These are phyloP conservation scores for Drepana arcuata DNA, from an alignment of 1,140 invertebrate species.

Conservation along the genomic window DNA sequence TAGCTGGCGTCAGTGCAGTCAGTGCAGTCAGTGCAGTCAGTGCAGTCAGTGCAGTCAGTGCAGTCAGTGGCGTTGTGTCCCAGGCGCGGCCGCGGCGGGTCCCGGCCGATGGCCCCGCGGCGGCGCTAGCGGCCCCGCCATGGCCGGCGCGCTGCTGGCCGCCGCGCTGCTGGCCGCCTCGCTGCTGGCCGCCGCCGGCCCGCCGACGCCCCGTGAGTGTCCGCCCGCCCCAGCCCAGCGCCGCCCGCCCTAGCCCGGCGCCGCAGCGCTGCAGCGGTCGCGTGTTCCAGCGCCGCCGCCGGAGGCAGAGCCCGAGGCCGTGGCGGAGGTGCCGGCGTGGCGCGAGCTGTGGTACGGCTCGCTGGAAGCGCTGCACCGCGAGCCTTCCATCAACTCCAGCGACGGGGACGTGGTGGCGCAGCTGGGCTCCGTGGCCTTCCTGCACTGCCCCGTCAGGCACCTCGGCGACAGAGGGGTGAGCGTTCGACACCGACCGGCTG, in stretches of 20 bases:
- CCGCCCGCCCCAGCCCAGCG: neutral
- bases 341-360: slow-evolving; percentile 76
- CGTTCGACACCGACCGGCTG: neutral
- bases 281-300: slow-evolving; percentile 6
- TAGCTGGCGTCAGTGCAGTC: no score
- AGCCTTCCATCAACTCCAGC: slow-evolving; percentile 71
- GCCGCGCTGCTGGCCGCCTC: no score
- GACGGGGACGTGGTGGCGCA: slow-evolving; percentile 82
- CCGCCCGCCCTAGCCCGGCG: neutral
- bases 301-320: slow-evolving; percentile 27
- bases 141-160: slow-evolving; percentile 23
- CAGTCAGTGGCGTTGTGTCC: neutral
- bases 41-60: no score
- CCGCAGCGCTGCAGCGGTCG: slow-evolving; percentile 6
- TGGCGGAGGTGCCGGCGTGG: slow-evolving; percentile 66
- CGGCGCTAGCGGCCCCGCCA: slow-evolving; percentile 19
- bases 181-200: slow-evolving; percentile 17
- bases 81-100: slow-evolving; percentile 5
- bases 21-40: no score
- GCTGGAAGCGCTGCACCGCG: slow-evolving; percentile 73
- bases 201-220: neutral
- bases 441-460: slow-evolving; percentile 78
- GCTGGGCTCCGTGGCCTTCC: slow-evolving; percentile 85
- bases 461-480: slow-evolving; percentile 59
- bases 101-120: slow-evolving; percentile 9